Base-by-base conservation (phyloP, 1,140 invertebrate species). In the Drosophila pseudoobscura region DNA sequence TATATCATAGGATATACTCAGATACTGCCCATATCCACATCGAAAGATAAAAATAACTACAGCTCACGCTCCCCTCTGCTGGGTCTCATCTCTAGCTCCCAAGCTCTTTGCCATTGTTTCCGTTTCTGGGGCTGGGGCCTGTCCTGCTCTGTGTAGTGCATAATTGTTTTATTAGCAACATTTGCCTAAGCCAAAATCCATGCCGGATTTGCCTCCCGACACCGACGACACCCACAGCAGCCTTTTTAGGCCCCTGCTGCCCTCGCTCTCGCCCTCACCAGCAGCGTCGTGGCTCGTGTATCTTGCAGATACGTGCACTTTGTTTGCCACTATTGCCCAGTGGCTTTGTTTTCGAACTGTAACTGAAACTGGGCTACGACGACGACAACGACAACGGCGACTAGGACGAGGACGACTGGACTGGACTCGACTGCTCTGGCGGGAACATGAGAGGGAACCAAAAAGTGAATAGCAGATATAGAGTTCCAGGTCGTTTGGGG, bases 101-200 rank as follows among this genome's bases (percentile, higher is more conserved):
- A 62, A 15, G 45, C 22, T 13, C 51, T 26, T 49, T 75, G 57
- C 45, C 69, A 60, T 60, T 78, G 52, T 50, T 63, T 55, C 61
- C 53, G 17, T 49, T 56, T 61, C 47, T 55, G 57, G 52, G 46
- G 51, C 24, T 26, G 24, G 24, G 24, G 24, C 24, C 15, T 78
- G 58, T 59, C 58, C 45, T 55, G 58, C 29, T 53, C 55, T 74
- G 31, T 85, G 74, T 70, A 76, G 73, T 80, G 80, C 83, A 85
- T 85, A 85, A 85, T 85, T 85, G 82, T 85, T 85, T 85, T 85
- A 85, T 85, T 85, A 85, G 82, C 82, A 64, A 58, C 79, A 83
- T 83, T 83, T 83, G 75, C 79, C 79, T 75, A 75, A 84, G 75
- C 70, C 71, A 44, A 78, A 85, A 82, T 87, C 82, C 70, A 68